Evolutionary conservation across 2,888 invertebrate species (phyloP).

Genomic region (Anorthoa munda): DNA sequence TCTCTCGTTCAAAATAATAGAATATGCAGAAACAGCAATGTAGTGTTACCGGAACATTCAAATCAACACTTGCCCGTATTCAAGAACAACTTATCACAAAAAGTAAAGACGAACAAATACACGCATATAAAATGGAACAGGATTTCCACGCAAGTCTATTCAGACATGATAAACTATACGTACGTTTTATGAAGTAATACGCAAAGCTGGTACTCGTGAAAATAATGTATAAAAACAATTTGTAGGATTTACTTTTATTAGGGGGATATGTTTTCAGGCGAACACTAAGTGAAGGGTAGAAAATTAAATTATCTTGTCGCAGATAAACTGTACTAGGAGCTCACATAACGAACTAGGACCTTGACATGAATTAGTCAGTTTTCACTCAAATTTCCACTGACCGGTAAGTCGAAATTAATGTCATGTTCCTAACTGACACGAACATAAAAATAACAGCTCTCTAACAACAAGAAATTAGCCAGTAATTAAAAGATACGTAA

Average conservation of each 20-base stretch:
- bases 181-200: slow-evolving; percentile 40
- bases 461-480: no score
- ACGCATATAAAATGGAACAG: neutral
- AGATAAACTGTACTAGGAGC: slow-evolving; percentile 8
- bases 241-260: slow-evolving; percentile 30
- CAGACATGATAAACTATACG: slow-evolving; percentile 27
- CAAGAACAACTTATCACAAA: neutral
- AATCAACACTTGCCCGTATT: neutral
- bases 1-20: no score
- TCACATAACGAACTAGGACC: neutral
- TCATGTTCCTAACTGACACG: neutral
- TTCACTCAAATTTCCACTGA: neutral
- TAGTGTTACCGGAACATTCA: no score
- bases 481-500: no score
- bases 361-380: neutral
- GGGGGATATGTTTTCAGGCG: neutral
- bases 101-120: neutral
- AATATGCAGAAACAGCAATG: no score
- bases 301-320: slow-evolving; percentile 38
- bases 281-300: neutral
- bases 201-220: slow-evolving; percentile 17
- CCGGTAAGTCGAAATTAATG: neutral
- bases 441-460: neutral
- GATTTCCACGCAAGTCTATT: slow-evolving; percentile 8
- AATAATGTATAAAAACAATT: slow-evolving; percentile 31